Percentiles rank a stretch among this genome's conserved stretches.
These are phyloP conservation scores for Chymomyza costata DNA, from an alignment of 1,140 invertebrate species.

Conservation along the genomic window DNA sequence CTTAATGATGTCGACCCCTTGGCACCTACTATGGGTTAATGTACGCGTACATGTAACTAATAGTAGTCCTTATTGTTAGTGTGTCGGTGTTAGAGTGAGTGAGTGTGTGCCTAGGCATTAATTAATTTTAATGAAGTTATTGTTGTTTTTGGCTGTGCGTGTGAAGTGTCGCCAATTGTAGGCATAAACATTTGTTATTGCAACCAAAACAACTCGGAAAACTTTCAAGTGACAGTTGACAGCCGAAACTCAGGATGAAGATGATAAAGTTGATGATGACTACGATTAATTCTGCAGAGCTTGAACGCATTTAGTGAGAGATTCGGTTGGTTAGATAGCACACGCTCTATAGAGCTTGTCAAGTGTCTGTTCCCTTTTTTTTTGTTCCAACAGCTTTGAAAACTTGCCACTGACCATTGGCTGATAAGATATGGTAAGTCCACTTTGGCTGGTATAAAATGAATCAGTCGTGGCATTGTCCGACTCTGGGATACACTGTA, in stretches of 20 bases:
- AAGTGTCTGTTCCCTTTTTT: constrained; percentile 53
- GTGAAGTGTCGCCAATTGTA: constrained; percentile 56
- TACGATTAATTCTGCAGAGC: constrained; percentile 44
- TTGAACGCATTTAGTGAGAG: constrained; percentile 22
- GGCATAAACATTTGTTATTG: constrained; percentile 39
- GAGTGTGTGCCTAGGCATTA: constrained; percentile 58
- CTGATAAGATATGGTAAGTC: too few relatives aligned
- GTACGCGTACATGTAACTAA: too few relatives aligned
- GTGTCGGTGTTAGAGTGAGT: constrained; percentile 15
- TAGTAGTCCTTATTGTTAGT: constrained; percentile 35
- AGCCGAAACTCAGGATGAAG: constrained; percentile 47
- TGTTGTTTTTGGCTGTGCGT: constrained; percentile 40
- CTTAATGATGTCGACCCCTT: constrained; percentile 49
- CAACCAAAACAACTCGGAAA: too few relatives aligned
- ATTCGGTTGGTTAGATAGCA: constrained; percentile 10
- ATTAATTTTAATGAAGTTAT: constrained; percentile 69
- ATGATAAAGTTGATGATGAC: too few relatives aligned
- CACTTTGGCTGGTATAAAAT: too few relatives aligned
- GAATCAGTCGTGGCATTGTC: too few relatives aligned
- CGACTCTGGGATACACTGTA: too few relatives aligned
- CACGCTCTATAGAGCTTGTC: constrained; percentile 33
- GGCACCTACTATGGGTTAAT: not conserved
- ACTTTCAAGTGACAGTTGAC: constrained; percentile 50
- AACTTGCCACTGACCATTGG: too few relatives aligned
- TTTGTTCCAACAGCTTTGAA: too few relatives aligned